Conservation (phyloP, 2,888 invertebrate genomes). For the Catocala fraxini region DNA sequence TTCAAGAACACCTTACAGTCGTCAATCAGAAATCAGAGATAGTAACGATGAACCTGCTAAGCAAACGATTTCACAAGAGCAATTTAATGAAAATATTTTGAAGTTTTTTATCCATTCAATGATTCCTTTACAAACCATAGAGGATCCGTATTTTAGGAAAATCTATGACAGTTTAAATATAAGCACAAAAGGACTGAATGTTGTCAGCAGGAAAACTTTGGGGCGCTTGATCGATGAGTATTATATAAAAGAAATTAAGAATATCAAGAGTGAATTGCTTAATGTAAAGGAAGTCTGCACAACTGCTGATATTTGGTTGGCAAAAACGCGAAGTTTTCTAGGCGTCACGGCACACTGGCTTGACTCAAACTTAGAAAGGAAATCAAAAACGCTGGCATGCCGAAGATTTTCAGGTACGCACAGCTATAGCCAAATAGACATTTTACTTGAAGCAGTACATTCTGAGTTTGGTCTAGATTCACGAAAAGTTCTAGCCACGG, state of each 20-base stretch:
- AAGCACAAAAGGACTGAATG: constrained; percentile 12
- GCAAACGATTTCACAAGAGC: constrained; percentile 9
- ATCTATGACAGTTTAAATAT: constrained; percentile 21
- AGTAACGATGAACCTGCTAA: neutral
- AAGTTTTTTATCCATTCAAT: constrained; percentile 25
- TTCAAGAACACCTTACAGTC: neutral
- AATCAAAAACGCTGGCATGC: constrained; percentile 18
- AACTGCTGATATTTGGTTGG: constrained; percentile 21
- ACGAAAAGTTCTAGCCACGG: constrained; percentile 23
- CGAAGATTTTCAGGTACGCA: constrained; percentile 19
- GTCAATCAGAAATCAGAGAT: neutral
- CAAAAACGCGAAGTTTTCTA: constrained; percentile 18
- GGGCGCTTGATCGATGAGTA: constrained; percentile 15
- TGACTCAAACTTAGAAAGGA: constrained; percentile 14
- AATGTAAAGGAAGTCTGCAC: constrained; percentile 10
- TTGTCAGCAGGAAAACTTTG: constrained; percentile 17
- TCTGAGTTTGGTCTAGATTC: constrained; percentile 11
- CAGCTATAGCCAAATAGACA: constrained; percentile 16
- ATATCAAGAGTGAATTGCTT: constrained; percentile 2
- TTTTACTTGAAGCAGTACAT: constrained; percentile 9
- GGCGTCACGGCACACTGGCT: constrained; percentile 21
- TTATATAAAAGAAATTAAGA: constrained; percentile 12
- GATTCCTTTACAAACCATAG: constrained; percentile 24
- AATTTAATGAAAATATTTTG: constrained; percentile 22
- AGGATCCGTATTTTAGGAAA: constrained; percentile 21